Evolutionary conservation across 2,888 invertebrate species (phyloP).

Genomic region (Bugulina stolonifera): DNA sequence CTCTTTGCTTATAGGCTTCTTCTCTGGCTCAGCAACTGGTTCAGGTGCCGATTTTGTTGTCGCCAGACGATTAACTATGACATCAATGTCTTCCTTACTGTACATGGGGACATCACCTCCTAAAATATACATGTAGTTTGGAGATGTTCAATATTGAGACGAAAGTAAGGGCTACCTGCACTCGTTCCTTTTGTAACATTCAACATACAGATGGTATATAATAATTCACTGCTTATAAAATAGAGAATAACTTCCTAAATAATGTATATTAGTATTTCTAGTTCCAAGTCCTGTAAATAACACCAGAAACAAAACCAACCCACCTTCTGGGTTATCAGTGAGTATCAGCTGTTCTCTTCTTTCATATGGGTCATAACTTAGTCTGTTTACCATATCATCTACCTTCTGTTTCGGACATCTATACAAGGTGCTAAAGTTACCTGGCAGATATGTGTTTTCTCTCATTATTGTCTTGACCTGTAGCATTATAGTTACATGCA

Average conservation of each 20-base stretch:
- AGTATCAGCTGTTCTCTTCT: slow-evolving; percentile 20
- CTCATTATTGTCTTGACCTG: not conserved
- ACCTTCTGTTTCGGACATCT: slow-evolving; percentile 1
- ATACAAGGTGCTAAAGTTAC: slow-evolving; percentile 10
- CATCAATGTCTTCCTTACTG: slow-evolving; percentile 22
- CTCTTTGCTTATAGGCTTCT: slow-evolving; percentile 5
- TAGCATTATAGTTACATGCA: not conserved
- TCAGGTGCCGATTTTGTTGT: not conserved
- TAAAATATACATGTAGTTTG: too few species aligned
- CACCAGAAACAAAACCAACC: too few species aligned
- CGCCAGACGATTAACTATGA: not conserved
- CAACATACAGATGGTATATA: too few species aligned
- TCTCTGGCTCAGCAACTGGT: not conserved
- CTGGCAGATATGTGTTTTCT: slow-evolving; percentile 15
- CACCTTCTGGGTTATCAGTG: slow-evolving; percentile 5
- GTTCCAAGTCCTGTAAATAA: too few species aligned
- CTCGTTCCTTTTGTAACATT: too few species aligned
- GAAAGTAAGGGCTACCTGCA: too few species aligned
- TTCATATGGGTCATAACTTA: slow-evolving; percentile 25
- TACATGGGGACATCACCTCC: not conserved
- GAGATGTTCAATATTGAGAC: too few species aligned
- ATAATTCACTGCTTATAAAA: too few species aligned
- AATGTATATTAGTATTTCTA: too few species aligned
- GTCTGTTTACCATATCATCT: slow-evolving; percentile 13
- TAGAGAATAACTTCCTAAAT: too few species aligned